Conservation (phyloP, 1,140 invertebrate species). For the Drosophila lowei region DNA sequence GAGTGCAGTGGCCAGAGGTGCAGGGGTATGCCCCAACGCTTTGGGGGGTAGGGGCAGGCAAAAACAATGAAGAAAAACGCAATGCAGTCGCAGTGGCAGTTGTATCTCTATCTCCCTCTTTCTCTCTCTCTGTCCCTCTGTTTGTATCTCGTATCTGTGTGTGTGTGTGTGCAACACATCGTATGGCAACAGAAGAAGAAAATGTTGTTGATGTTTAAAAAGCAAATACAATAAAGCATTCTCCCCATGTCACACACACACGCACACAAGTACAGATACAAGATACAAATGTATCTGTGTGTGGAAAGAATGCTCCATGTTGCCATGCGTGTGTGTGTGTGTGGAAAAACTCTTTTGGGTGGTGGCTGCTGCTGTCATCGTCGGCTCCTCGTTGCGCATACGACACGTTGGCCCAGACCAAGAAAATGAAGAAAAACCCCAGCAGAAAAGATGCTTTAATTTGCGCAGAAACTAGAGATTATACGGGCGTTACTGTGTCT, state of each 20-base stretch:
- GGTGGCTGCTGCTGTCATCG: slow-evolving; percentile 32
- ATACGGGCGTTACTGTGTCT: not conserved
- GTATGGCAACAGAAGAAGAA: slow-evolving; percentile 47
- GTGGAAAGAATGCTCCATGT: slow-evolving; percentile 55
- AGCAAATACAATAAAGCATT: slow-evolving; percentile 70
- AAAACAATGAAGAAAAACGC: slow-evolving; percentile 74
- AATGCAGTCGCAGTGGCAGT: slow-evolving; percentile 63
- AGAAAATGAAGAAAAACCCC: slow-evolving; percentile 7
- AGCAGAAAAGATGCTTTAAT: slow-evolving; percentile 36
- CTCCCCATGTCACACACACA: slow-evolving; percentile 35
- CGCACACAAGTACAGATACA: slow-evolving; percentile 15
- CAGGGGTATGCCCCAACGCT: slow-evolving; percentile 4
- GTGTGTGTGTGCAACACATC: slow-evolving; percentile 34
- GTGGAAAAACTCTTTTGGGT: slow-evolving; percentile 53
- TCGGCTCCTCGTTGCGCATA: slow-evolving; percentile 47
- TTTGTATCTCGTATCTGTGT: slow-evolving; percentile 32
- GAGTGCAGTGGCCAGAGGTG: not conserved
- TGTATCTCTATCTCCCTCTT: slow-evolving; percentile 5
- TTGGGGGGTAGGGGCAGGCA: slow-evolving; percentile 15
- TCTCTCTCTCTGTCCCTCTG: not conserved
- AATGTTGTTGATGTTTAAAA: slow-evolving; percentile 74
- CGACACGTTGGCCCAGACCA: slow-evolving; percentile 56
- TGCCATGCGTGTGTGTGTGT: slow-evolving; percentile 14
- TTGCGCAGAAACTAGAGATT: slow-evolving; percentile 36
- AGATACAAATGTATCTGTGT: slow-evolving; percentile 16